Conservation (phyloP, 1,140 invertebrate species). For the Armadillidium nasatum region DNA sequence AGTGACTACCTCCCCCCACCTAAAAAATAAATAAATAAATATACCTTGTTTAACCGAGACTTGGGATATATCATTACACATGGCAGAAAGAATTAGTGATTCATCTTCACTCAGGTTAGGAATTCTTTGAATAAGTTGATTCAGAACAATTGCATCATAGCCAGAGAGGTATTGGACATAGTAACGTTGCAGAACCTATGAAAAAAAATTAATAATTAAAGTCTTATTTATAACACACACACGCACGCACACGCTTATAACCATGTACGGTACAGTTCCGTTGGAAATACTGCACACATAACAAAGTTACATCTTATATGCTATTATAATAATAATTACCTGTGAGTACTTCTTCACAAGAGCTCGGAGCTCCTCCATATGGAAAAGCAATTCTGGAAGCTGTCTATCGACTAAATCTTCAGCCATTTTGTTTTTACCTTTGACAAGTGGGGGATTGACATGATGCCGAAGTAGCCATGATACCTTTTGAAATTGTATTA, state of each 20-base stretch:
- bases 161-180: constrained; percentile 95
- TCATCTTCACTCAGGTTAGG: constrained; percentile 84
- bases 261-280: too few relatives aligned
- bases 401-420: constrained; percentile 90
- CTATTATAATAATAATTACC: constrained; percentile 16
- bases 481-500: constrained; percentile 26
- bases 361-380: constrained; percentile 90
- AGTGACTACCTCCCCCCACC: too few relatives aligned
- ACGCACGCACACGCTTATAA: too few relatives aligned
- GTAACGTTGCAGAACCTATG: constrained; percentile 90
- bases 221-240: too few relatives aligned
- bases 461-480: constrained; percentile 89
- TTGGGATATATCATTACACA: constrained; percentile 82
- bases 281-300: too few relatives aligned
- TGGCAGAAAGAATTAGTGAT: constrained; percentile 84
- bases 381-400: constrained; percentile 93
- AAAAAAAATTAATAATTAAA: not conserved
- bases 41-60: constrained; percentile 80
- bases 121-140: constrained; percentile 83
- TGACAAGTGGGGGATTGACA: constrained; percentile 83
- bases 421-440: constrained; percentile 66
- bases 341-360: constrained; percentile 46
- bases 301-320: too few relatives aligned
- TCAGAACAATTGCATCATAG: constrained; percentile 88
- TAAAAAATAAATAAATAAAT: too few relatives aligned